Percentiles rank a stretch among this genome's conserved stretches.
Evolutionary conservation across 92 coral and sea anemone genomes (phyloP).

Genomic region (Bergia puertoricense): DNA sequence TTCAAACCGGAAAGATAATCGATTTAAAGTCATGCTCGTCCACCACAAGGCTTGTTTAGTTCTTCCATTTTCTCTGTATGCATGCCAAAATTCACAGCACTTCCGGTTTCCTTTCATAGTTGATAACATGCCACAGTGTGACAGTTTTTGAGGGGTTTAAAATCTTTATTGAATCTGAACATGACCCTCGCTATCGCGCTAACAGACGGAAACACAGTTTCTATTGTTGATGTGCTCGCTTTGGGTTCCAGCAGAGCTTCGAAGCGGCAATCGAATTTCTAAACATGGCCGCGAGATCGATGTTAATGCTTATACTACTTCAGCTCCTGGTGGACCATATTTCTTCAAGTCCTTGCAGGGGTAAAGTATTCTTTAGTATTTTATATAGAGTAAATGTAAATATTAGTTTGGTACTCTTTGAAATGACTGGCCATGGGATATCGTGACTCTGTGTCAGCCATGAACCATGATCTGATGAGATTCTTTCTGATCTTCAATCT

Average conservation of each 20-base stretch:
- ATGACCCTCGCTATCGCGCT: not conserved
- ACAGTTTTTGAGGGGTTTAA: not conserved
- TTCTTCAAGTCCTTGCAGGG: not conserved
- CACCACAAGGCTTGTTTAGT: too few relatives aligned
- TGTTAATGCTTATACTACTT: too few relatives aligned
- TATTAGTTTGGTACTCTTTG: not conserved
- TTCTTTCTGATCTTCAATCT: not conserved
- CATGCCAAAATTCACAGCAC: not conserved
- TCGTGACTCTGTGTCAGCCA: not conserved
- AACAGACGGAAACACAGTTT: too few relatives aligned
- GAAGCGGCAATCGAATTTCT: not conserved
- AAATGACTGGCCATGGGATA: not conserved
- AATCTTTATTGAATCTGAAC: not conserved
- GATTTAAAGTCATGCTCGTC: too few relatives aligned
- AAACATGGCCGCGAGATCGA: not conserved
- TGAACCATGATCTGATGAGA: not conserved
- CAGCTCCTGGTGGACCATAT: not conserved
- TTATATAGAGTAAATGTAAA: too few relatives aligned
- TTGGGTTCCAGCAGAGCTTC: not conserved
- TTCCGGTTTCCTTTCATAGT: not conserved
- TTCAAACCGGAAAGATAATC: too few relatives aligned
- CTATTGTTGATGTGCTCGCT: too few relatives aligned
- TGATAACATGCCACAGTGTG: not conserved
- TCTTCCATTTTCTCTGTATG: not conserved
- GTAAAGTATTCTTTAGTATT: not conserved